These are phyloP conservation scores for Nezara viridula DNA, from an alignment of 2,888 invertebrate genomes.

Conservation along the genomic window DNA sequence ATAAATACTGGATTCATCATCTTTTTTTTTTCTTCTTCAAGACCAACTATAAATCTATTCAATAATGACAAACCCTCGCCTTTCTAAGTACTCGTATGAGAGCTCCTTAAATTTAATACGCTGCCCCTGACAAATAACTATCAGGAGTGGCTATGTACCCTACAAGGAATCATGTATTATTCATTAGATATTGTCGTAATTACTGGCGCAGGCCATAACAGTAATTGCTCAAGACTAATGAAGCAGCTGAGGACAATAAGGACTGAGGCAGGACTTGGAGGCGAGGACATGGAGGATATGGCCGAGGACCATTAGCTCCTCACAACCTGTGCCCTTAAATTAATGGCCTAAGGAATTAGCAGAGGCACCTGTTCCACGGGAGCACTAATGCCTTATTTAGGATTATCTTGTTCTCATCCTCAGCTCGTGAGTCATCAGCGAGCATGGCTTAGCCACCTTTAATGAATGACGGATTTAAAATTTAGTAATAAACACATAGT, in stretches of 20 bases:
- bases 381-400: conserved; percentile 37
- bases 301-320: not conserved
- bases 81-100: not conserved
- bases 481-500: not conserved
- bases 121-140: not conserved
- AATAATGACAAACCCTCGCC: not conserved
- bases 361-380: not conserved
- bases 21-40: too few species aligned
- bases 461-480: not conserved
- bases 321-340: conserved; percentile 20
- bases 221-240: conserved; percentile 32
- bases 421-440: not conserved
- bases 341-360: conserved; percentile 11
- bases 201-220: not conserved
- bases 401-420: conserved; percentile 13
- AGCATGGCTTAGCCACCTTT: not conserved
- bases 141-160: not conserved
- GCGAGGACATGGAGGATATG: not conserved
- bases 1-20: not conserved
- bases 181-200: conserved; percentile 16
- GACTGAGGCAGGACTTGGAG: not conserved
- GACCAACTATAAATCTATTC: not conserved
- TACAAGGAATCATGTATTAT: not conserved
- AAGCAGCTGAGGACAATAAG: conserved; percentile 19
- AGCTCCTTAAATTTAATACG: not conserved